Conservation (phyloP, 2,888 invertebrate genomes). For the Cheilosia urbana region DNA sequence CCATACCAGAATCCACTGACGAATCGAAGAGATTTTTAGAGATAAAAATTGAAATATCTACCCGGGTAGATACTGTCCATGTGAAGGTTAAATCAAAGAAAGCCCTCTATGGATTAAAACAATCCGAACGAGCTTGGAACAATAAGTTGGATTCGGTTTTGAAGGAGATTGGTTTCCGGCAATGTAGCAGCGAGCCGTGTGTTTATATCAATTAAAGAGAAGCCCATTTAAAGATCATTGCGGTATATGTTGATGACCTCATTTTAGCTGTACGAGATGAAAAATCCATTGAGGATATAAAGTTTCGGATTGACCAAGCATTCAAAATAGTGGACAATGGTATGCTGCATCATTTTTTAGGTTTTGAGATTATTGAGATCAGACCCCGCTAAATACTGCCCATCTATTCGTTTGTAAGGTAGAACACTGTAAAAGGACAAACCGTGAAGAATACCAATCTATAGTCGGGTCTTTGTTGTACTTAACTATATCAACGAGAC, state of each 20-base stretch:
- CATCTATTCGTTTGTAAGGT: conserved; percentile 40
- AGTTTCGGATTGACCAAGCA: conserved; percentile 9
- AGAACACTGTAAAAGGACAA: conserved; percentile 22
- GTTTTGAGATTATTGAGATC: conserved; percentile 22
- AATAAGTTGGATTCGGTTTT: not conserved
- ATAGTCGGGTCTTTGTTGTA: no score
- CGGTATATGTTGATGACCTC: conserved; percentile 74
- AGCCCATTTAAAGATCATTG: conserved; percentile 31
- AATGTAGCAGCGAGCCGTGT: conserved; percentile 7
- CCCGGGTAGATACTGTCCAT: no score
- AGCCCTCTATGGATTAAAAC: no score
- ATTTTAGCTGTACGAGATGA: conserved; percentile 52
- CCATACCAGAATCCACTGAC: no score
- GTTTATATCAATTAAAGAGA: not conserved
- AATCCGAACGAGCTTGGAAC: no score
- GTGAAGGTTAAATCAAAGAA: no score
- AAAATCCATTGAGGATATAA: conserved; percentile 27
- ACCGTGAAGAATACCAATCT: no score
- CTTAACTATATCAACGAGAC: no score
- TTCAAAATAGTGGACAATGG: conserved; percentile 47
- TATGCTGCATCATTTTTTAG: conserved; percentile 30
- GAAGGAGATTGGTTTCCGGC: not conserved
- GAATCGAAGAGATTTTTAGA: no score
- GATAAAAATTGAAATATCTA: no score
- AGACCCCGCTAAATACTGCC: conserved; percentile 56